Evolutionary conservation across 2,113 vertebrate genomes (phyloP).

Genomic region (Numida meleagris): DNA sequence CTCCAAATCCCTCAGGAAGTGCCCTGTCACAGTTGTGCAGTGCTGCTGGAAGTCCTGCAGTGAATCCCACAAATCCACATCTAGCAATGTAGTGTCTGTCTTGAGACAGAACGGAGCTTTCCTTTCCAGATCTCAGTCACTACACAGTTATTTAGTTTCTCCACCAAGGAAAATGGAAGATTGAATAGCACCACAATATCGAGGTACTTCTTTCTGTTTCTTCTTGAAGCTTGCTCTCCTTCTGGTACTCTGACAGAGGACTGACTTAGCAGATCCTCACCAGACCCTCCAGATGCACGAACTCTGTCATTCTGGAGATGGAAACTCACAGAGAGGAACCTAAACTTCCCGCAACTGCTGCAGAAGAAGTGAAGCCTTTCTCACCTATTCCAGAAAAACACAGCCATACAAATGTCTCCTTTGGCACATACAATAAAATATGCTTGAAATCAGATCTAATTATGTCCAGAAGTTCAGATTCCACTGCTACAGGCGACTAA

Average conservation of each 20-base stretch:
- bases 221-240: not conserved
- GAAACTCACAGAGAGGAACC: not conserved
- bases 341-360: not conserved
- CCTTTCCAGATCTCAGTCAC: not conserved
- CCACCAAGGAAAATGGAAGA: not conserved
- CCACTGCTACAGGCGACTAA: not conserved
- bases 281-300: not conserved
- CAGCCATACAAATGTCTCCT: not conserved
- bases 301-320: not conserved
- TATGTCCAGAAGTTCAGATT: not conserved
- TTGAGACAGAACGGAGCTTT: not conserved
- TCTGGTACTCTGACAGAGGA: not conserved
- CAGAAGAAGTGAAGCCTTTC: not conserved
- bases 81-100: not conserved
- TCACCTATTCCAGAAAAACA: not conserved
- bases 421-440: not conserved
- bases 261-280: not conserved
- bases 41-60: not conserved
- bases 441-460: not conserved
- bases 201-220: not conserved
- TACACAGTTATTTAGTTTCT: not conserved
- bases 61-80: not conserved
- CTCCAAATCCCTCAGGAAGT: not conserved
- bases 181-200: not conserved
- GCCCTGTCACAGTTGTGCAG: not conserved